Conservation (phyloP, 2,888 invertebrate species). For the Lasius platythorax region DNA sequence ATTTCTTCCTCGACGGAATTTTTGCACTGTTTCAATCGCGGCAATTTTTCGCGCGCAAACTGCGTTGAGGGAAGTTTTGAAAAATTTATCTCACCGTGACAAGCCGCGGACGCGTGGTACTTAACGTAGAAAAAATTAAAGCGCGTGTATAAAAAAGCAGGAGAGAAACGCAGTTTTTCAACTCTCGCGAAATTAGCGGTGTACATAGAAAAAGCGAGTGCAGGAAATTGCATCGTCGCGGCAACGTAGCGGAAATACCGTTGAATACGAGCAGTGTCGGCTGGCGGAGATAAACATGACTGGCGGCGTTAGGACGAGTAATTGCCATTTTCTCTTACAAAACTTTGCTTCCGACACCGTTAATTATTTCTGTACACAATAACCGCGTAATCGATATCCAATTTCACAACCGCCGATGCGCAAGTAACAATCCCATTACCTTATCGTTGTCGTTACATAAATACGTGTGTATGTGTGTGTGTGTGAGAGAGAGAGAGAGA, state of each 20-base stretch:
- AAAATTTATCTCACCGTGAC: constrained; percentile 44
- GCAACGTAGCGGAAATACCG: constrained; percentile 38
- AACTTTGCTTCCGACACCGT: constrained; percentile 51
- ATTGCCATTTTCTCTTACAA: constrained; percentile 53
- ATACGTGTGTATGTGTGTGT: background rate
- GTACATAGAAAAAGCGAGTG: constrained; percentile 30
- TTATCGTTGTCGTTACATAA: constrained; percentile 2
- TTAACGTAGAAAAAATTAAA: constrained; percentile 53
- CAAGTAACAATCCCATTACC: constrained; percentile 53
- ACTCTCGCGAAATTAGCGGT: constrained; percentile 42
- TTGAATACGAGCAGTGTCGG: constrained; percentile 15
- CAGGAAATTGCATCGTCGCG: constrained; percentile 47
- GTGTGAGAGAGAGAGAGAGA: background rate
- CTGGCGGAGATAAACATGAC: constrained; percentile 33
- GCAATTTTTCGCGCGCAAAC: constrained; percentile 25
- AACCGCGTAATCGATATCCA: constrained; percentile 57
- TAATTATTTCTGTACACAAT: constrained; percentile 66
- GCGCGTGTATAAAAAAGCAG: constrained; percentile 33
- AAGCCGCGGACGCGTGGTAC: constrained; percentile 38
- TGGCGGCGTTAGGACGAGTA: constrained; percentile 49
- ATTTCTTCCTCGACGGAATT: background rate
- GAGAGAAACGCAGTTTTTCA: constrained; percentile 26
- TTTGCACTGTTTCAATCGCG: constrained; percentile 12
- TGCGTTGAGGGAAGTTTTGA: background rate
- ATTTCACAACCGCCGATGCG: constrained; percentile 57